Evolutionary conservation across 2,888 invertebrate species (phyloP).

Genomic region (Pinctada fucata): DNA sequence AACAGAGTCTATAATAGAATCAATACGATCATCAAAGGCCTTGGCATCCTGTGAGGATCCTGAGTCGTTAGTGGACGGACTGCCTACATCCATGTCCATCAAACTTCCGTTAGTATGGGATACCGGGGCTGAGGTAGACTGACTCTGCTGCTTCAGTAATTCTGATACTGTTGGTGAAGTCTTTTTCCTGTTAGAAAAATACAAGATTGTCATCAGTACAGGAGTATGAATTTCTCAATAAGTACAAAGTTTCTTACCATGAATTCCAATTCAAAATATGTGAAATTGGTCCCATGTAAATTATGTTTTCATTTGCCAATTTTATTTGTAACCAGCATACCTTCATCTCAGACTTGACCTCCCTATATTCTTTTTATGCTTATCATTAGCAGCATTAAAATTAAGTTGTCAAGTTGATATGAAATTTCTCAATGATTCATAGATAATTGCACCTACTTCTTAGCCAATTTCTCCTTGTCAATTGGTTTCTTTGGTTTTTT

Average conservation of each 20-base stretch:
- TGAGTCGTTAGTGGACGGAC: constrained; percentile 40
- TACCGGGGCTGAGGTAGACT: constrained; percentile 44
- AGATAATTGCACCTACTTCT: constrained; percentile 37
- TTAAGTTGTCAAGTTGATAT: too few relatives aligned
- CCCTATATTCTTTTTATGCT: too few relatives aligned
- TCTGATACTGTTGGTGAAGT: constrained; percentile 70
- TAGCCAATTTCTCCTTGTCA: constrained; percentile 47
- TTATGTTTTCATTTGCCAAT: too few relatives aligned
- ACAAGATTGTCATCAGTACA: constrained; percentile 1
- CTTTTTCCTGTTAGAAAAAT: constrained; percentile 61
- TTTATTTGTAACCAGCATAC: too few relatives aligned
- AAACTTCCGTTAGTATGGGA: constrained; percentile 25
- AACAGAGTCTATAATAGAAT: constrained; percentile 47
- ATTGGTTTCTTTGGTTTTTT: constrained; percentile 58
- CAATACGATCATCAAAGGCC: constrained; percentile 44
- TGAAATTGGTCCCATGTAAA: too few relatives aligned
- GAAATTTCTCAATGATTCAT: too few relatives aligned
- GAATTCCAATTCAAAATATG: too few relatives aligned
- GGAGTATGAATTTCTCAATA: neutral
- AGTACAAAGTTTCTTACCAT: too few relatives aligned
- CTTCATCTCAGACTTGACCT: too few relatives aligned
- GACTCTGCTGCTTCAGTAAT: constrained; percentile 69
- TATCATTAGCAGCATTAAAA: too few relatives aligned
- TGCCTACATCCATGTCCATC: constrained; percentile 28
- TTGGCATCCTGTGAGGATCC: constrained; percentile 43